Evolutionary conservation across 2,113 vertebrate genomes (phyloP).

Genomic region (Oreochromis niloticus): DNA sequence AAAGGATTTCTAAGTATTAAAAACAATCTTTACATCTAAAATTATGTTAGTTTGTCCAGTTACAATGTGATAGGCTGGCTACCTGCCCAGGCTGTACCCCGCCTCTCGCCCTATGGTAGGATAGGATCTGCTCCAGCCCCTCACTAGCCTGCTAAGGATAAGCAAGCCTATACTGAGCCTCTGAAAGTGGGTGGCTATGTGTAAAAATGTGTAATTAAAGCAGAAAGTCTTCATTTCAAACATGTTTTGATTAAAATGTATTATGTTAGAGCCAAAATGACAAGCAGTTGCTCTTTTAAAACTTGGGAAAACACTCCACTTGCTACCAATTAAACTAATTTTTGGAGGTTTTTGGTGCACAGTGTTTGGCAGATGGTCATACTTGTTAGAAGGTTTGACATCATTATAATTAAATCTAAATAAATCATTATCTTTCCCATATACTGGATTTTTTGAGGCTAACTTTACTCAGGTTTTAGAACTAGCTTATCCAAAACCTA

Average conservation of each 20-base stretch:
- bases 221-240: not conserved
- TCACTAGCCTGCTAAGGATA: not conserved
- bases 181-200: not conserved
- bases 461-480: not conserved
- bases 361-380: not conserved
- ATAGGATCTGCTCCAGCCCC: not conserved
- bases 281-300: not conserved
- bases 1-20: not conserved
- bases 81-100: not conserved
- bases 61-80: not conserved
- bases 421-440: not conserved
- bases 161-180: not conserved
- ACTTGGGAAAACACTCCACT: not conserved
- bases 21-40: not conserved
- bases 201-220: not conserved
- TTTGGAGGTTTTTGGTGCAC: not conserved
- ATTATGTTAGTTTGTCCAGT: not conserved
- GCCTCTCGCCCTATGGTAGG: rapidly evolving
- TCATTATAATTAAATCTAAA: not conserved
- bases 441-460: not conserved
- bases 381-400: not conserved
- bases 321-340: not conserved
- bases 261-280: not conserved
- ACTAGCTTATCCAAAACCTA: not conserved
- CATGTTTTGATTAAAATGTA: not conserved